Percentiles rank a stretch among this genome's conserved stretches.
These are phyloP conservation scores for Bimastos eiseni DNA, from an alignment of 2,888 invertebrate genomes.

Conservation along the genomic window DNA sequence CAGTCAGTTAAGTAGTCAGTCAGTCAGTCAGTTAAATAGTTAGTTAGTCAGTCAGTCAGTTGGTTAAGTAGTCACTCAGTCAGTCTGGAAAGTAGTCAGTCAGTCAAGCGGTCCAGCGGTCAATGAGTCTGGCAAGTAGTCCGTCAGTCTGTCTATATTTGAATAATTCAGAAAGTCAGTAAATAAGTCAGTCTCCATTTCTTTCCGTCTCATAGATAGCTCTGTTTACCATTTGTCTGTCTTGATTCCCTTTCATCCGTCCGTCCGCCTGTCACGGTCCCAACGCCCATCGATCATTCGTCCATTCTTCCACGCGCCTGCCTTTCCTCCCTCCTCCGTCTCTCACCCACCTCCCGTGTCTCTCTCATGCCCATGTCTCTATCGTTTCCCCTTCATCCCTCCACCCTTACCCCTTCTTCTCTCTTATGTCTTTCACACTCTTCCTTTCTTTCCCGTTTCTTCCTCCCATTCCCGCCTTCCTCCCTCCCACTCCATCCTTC, in stretches of 20 bases:
- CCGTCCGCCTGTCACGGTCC: background rate
- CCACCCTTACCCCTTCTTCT: too few relatives aligned
- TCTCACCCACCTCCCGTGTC: background rate
- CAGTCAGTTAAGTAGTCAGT: background rate
- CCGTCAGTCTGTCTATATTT: background rate
- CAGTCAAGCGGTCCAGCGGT: background rate
- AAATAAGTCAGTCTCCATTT: background rate
- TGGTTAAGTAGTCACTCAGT: background rate
- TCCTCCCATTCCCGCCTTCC: too few relatives aligned
- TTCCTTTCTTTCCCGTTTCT: too few relatives aligned
- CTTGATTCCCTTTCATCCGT: background rate
- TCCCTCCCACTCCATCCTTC: too few relatives aligned
- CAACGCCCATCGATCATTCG: background rate
- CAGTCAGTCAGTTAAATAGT: background rate
- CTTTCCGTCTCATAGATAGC: background rate
- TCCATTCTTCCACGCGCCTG: background rate
- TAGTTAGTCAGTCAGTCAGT: background rate
- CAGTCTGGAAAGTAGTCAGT: background rate
- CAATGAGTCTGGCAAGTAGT: background rate
- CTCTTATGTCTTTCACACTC: too few relatives aligned
- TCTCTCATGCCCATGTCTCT: too few relatives aligned
- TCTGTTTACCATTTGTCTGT: background rate
- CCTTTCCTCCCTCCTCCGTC: background rate
- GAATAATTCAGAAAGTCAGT: background rate
- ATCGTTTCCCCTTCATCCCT: background rate